Evolutionary conservation across 2,888 invertebrate genomes (phyloP).

Genomic region (Pristionchus maxplancki): DNA sequence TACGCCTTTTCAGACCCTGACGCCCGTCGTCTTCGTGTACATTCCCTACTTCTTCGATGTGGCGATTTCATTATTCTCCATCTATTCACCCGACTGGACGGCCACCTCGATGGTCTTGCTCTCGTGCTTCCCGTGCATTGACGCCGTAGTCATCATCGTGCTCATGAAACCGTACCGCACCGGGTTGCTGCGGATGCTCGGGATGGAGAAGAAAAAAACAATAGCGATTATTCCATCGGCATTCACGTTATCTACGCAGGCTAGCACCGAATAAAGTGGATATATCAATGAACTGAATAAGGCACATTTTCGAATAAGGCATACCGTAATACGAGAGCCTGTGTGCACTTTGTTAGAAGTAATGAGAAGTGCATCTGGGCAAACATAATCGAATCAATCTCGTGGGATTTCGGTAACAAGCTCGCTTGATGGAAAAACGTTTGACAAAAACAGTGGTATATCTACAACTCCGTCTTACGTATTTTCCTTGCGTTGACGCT

Average conservation of each 20-base stretch:
- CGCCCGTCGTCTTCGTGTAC: neutral
- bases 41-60: constrained; percentile 10
- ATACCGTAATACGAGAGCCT: too few species aligned
- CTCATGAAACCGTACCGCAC: neutral
- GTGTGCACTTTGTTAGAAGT: too few species aligned
- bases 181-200: neutral
- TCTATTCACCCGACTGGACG: neutral
- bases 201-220: neutral
- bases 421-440: too few species aligned
- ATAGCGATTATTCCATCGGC: neutral
- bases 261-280: neutral
- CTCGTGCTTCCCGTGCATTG: neutral
- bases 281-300: too few species aligned
- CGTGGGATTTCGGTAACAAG: too few species aligned
- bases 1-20: neutral
- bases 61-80: neutral
- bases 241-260: neutral
- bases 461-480: too few species aligned
- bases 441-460: too few species aligned
- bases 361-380: too few species aligned
- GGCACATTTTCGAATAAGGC: too few species aligned
- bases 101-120: neutral
- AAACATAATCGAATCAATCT: too few species aligned
- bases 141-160: neutral
- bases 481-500: too few species aligned